Evolutionary conservation across 2,888 invertebrate species (phyloP).

Genomic region (Chymomyza fuscimana): DNA sequence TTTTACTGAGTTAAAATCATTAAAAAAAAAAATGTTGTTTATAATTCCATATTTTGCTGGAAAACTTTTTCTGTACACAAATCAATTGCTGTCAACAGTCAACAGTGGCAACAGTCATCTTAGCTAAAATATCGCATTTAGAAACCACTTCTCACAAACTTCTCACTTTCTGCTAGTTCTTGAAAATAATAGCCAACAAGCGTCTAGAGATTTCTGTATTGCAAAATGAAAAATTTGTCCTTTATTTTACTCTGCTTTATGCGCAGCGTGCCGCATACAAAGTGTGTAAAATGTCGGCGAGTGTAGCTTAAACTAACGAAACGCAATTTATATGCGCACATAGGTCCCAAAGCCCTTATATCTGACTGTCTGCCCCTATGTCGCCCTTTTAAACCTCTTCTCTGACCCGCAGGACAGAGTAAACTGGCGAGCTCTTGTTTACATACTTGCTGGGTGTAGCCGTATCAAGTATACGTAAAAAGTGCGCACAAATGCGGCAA

Average conservation of each 20-base stretch:
- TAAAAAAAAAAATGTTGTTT: too few species aligned
- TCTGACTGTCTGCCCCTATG: not conserved
- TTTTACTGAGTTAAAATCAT: too few species aligned
- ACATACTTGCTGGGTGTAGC: not conserved
- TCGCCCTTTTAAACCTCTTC: not conserved
- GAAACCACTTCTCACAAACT: too few species aligned
- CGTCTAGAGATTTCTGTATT: not conserved
- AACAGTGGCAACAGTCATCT: too few species aligned
- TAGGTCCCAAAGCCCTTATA: not conserved
- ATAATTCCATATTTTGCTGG: too few species aligned
- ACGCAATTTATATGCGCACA: slow-evolving; percentile 52
- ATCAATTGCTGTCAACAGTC: too few species aligned
- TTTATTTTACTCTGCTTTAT: not conserved
- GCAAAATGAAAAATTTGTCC: too few species aligned
- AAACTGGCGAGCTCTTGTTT: not conserved
- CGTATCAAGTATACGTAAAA: not conserved
- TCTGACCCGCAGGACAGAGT: not conserved
- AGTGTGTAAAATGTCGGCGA: slow-evolving; percentile 17
- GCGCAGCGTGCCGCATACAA: slow-evolving; percentile 23
- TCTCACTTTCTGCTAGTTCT: not conserved
- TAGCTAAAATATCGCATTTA: too few species aligned
- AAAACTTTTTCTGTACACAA: too few species aligned
- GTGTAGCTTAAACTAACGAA: slow-evolving; percentile 50
- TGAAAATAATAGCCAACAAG: not conserved
- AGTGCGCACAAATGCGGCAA: not conserved